Evolutionary conservation across 2,888 invertebrate genomes (phyloP), one percentile per base, ranked within the genome.

Genomic region (Drosophila nigricruria): DNA sequence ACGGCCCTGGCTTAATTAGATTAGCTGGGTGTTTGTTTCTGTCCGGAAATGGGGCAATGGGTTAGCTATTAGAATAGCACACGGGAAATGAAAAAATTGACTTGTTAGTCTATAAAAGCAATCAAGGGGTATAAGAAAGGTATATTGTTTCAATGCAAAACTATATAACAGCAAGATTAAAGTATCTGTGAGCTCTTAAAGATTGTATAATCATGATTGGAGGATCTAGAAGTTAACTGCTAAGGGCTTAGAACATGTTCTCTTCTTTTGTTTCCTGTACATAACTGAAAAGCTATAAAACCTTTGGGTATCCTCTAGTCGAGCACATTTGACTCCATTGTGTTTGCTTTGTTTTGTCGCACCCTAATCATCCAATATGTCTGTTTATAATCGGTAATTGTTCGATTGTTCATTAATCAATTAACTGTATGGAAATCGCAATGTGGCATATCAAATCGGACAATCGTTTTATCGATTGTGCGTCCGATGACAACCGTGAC

Each of bases 1-100:
- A 16, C 14, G 34, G 8, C 65, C 72, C 53, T 72, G 72, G 66
- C 70, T 65, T 32, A 60, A 65, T 72, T 47, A 20, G 30, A 47
- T 47, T n/a, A 30, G n/a, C 30, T 27, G n/a, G 18, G 25, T 16
- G 3, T 16, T n/a, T 4, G 10, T 10, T 10, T n/a, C 20, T 23
- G 45, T 6, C 45, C 45, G 62, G 38, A 58, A 58, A 40, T 49
- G 18, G 47, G 59, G 10, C 36, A 63, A 32, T 30, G 20, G 25
- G 12, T 8, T 45, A 43, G 8, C 34, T 36, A 34, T 25, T 14
- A 23, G 20, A 23, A 34, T 23, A n/a, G 2, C 30, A 10, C 16
- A 42, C 8, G 4, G 23, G 6, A 16, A 49, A 23, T 25, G 4
- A 49, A 18, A 10, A 18, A n/a, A 23, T 14, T 6, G 14, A 25